phyloP scores from a whole-genome alignment of 2,113 vertebrate species.

The Clupea harengus region DNA sequence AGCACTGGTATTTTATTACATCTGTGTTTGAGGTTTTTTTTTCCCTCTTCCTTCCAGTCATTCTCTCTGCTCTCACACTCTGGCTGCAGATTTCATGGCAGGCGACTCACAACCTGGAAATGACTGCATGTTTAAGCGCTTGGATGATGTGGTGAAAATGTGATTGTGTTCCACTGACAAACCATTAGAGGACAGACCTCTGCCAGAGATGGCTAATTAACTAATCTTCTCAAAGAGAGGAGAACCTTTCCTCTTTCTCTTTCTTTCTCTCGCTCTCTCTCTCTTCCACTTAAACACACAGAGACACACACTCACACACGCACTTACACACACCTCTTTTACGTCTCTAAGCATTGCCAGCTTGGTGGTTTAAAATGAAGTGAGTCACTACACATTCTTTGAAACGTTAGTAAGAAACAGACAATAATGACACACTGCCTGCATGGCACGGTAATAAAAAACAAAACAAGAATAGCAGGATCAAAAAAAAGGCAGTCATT shows the following conservation, averaged over 20 bases:
- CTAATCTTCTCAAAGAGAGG: slow-evolving; percentile 17
- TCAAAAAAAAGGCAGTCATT: slow-evolving; percentile 12
- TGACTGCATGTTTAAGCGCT: slow-evolving; percentile 30
- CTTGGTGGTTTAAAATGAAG: slow-evolving; percentile 36
- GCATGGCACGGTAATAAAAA: slow-evolving; percentile 27
- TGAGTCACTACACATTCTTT: slow-evolving; percentile 43
- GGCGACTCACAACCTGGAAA: slow-evolving; percentile 21
- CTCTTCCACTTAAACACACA: neutral
- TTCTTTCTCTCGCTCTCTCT: neutral
- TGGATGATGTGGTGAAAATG: slow-evolving; percentile 24
- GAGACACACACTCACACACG: neutral
- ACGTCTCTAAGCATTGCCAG: slow-evolving; percentile 12
- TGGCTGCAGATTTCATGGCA: slow-evolving; percentile 33
- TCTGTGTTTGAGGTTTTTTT: neutral
- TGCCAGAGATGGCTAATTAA: slow-evolving; percentile 34
- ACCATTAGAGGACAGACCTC: slow-evolving; percentile 19
- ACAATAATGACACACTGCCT: slow-evolving; percentile 39
- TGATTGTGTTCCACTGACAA: neutral
- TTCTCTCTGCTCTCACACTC: neutral
- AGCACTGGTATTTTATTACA: slow-evolving; percentile 35
- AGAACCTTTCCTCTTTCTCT: neutral
- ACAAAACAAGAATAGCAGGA: slow-evolving; percentile 1
- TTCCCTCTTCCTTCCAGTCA: neutral
- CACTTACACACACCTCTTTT: neutral
- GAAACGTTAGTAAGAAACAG: slow-evolving; percentile 39